Percentiles rank a stretch among this genome's conserved stretches.
Evolutionary conservation across 2,888 invertebrate genomes (phyloP).

Genomic region (Lacanobia wlatinum): DNA sequence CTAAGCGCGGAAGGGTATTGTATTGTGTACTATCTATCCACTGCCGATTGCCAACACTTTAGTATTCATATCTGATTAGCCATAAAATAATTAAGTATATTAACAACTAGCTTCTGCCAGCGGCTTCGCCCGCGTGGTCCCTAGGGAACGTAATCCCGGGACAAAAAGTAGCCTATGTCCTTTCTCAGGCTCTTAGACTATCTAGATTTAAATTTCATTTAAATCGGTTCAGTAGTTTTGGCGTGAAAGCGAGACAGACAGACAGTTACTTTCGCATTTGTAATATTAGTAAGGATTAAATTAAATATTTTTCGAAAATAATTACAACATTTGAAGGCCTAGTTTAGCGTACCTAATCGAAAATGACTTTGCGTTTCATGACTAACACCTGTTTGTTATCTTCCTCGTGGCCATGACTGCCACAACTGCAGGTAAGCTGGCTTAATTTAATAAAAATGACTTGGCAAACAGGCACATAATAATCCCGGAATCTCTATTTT

Average conservation of each 20-base stretch:
- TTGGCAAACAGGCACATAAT: conserved; percentile 7
- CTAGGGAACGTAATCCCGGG: too few relatives aligned
- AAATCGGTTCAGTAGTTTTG: too few relatives aligned
- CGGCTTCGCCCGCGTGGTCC: too few relatives aligned
- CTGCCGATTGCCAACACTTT: background rate
- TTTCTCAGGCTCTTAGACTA: too few relatives aligned
- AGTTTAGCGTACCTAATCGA: background rate
- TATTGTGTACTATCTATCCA: background rate
- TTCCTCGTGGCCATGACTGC: conserved; percentile 13
- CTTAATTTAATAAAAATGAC: conserved; percentile 10
- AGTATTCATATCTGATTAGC: background rate
- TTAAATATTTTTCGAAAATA: too few relatives aligned
- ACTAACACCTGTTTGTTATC: conserved; percentile 21
- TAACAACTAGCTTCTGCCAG: too few relatives aligned
- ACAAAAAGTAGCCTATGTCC: too few relatives aligned
- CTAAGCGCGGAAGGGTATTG: background rate
- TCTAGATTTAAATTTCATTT: too few relatives aligned
- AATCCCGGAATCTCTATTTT: background rate
- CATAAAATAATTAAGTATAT: too few relatives aligned
- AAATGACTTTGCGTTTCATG: background rate
- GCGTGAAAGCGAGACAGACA: too few relatives aligned
- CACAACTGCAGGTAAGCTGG: conserved; percentile 14
- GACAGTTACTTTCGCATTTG: too few relatives aligned
- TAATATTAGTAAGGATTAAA: too few relatives aligned
- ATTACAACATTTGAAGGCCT: background rate